phyloP scores from a whole-genome alignment of 2,888 invertebrate species.

The Cryptocephalus primarius region DNA sequence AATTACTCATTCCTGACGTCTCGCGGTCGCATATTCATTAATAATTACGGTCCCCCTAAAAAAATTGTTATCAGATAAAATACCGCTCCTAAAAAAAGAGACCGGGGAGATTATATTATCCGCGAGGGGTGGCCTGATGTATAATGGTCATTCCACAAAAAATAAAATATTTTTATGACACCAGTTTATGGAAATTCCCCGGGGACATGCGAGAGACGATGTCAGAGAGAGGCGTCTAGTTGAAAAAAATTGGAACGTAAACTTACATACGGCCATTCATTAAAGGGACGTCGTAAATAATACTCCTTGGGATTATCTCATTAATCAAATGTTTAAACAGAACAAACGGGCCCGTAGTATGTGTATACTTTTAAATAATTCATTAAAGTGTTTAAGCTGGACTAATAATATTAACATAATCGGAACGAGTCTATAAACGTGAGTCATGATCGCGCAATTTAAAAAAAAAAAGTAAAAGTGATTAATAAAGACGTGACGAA shows the following conservation, averaged over 20 bases:
- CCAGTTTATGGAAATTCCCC: conserved; percentile 29
- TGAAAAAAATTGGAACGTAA: conserved; percentile 5
- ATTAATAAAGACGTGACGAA: too few species aligned
- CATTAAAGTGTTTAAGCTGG: too few species aligned
- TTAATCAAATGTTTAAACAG: too few species aligned
- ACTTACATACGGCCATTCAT: conserved; percentile 3
- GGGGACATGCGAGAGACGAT: conserved; percentile 21
- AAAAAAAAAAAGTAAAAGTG: too few species aligned
- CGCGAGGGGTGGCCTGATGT: conserved; percentile 28
- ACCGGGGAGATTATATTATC: conserved; percentile 17
- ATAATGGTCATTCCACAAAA: conserved; percentile 26
- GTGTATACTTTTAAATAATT: too few species aligned
- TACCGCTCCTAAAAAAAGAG: conserved; percentile 22
- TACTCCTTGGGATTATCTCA: too few species aligned
- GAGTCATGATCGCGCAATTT: too few species aligned
- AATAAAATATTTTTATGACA: conserved; percentile 33
- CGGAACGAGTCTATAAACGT: too few species aligned
- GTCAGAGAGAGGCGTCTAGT: too few species aligned
- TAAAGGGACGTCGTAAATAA: conserved; percentile 2
- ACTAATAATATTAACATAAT: too few species aligned
- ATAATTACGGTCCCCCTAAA: conserved; percentile 18
- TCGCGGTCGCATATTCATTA: conserved; percentile 8
- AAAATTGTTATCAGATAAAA: conserved; percentile 24
- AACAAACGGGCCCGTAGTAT: too few species aligned
- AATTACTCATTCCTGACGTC: conserved; percentile 5